Percentiles rank a stretch among this genome's conserved stretches.
Conservation (phyloP, 2,113 vertebrate species). For the Cyphomyrus plagiostoma region DNA sequence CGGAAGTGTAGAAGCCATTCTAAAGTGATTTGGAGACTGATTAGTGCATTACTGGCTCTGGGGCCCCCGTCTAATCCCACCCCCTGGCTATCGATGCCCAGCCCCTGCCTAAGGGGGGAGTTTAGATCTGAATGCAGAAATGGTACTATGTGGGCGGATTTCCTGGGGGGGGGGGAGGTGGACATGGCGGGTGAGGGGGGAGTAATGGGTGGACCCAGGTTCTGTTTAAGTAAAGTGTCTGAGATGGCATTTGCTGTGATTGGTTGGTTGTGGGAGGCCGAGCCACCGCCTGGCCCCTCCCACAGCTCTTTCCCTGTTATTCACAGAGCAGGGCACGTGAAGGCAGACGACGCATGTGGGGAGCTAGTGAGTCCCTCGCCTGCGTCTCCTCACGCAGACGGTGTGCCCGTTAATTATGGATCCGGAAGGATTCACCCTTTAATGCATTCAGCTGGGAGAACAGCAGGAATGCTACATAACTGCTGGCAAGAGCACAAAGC, state of each 20-base stretch:
- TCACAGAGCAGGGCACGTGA: background rate
- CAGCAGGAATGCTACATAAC: background rate
- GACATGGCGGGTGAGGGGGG: slow-evolving; percentile 9
- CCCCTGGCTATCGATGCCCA: slow-evolving; percentile 50
- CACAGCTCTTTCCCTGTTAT: background rate
- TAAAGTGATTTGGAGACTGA: background rate
- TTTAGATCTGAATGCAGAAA: slow-evolving; percentile 60
- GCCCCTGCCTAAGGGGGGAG: slow-evolving; percentile 54
- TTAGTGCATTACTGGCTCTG: slow-evolving; percentile 31
- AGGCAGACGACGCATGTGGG: background rate
- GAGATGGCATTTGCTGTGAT: background rate
- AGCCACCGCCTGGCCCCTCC: background rate
- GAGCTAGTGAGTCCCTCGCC: background rate
- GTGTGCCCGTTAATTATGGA: background rate
- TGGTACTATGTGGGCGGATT: slow-evolving; percentile 64
- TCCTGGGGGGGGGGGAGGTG: slow-evolving; percentile 39
- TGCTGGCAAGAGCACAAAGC: background rate
- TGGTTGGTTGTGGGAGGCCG: background rate
- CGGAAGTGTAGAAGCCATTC: background rate
- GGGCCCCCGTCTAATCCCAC: slow-evolving; percentile 46
- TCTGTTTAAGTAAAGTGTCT: background rate
- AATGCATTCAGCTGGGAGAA: background rate
- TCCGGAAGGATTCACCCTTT: background rate
- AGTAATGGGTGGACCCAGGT: background rate
- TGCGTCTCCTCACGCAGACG: background rate